A percentile compares a stretch with the other conserved stretches of the same genome.
These are phyloP conservation scores for Mohoua ochrocephala DNA, from an alignment of 2,113 vertebrate genomes.

Conservation along the genomic window DNA sequence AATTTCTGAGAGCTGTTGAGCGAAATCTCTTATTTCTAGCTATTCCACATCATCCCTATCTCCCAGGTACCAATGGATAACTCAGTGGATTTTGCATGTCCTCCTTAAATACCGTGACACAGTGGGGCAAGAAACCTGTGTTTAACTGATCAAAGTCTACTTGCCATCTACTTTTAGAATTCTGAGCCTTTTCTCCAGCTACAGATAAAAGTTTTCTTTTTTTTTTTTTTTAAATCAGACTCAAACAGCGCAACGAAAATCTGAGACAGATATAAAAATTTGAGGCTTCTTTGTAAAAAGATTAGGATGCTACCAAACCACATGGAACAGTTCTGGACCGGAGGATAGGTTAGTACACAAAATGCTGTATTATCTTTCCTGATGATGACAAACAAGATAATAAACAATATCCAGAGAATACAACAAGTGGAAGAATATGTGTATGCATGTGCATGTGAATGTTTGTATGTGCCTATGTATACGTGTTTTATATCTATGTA, in stretches of 20 bases:
- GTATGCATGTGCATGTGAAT: rapidly evolving
- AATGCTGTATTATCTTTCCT: neutral
- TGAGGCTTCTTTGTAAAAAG: neutral
- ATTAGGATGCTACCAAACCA: neutral
- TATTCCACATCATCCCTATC: neutral
- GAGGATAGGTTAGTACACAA: neutral
- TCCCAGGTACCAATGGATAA: neutral
- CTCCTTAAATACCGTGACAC: neutral
- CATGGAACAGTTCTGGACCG: neutral
- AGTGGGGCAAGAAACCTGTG: neutral
- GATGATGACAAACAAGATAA: neutral
- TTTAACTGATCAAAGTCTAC: neutral
- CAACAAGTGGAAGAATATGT: neutral
- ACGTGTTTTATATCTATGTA: neutral
- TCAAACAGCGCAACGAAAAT: neutral
- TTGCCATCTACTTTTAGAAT: neutral
- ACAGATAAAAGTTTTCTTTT: neutral
- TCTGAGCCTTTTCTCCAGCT: neutral
- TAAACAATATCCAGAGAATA: neutral
- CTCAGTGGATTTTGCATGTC: neutral
- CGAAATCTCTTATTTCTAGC: neutral
- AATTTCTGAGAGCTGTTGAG: neutral
- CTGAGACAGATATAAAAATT: neutral
- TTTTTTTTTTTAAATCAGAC: neutral
- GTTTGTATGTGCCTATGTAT: neutral